Base-by-base conservation (phyloP, 2,888 invertebrate genomes). In the Helobdella robusta region DNA sequence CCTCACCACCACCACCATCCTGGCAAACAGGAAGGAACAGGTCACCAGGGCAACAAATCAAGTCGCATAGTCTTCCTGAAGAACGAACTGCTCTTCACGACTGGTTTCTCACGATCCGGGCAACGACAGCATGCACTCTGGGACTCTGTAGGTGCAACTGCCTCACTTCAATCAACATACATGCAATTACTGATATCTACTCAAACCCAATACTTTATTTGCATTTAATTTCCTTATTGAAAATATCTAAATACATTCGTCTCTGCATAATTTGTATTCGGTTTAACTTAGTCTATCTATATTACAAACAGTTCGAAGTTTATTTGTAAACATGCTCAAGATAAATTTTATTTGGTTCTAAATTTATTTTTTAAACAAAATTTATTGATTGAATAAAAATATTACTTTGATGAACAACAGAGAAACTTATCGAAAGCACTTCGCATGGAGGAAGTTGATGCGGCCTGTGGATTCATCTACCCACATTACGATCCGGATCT, bases 401-500 rank as follows among this genome's bases (percentile, higher is more conserved):
- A n/a, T n/a, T n/a, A 52, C 6, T 56, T 56, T 30, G 56, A 48
- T n/a, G n/a, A 36, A 34, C 62, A 30, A 36, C 74, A 80, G 80
- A 74, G 74, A 68, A 77, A 81, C 65, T 67, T 80, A 62, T 71
- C 74, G 0, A 71, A 73, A 25, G 75, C 79, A 2, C 62, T 81
- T 40, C 70, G 70, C 4, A 72, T 75, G 35, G 75, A 78, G 36
- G 74, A 73, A 34, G 72, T 82, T 25, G 82, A 82, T 68, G 76
- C 74, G 36, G 91, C 92, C 74, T 93, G 94, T 81, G 95, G 95
- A 65, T 91, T 94, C 69, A 89, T 95, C 87, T 91, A 94, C 82
- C 95, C 95, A 20, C 84, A 91, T 44, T 95, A 93, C 81, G 97
- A 97, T 82, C 87, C 91, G 61, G 95, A 97, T 81, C 92, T 92